phyloP scores from a whole-genome alignment of 2,113 vertebrate species.

The Odocoileus hemionus region DNA sequence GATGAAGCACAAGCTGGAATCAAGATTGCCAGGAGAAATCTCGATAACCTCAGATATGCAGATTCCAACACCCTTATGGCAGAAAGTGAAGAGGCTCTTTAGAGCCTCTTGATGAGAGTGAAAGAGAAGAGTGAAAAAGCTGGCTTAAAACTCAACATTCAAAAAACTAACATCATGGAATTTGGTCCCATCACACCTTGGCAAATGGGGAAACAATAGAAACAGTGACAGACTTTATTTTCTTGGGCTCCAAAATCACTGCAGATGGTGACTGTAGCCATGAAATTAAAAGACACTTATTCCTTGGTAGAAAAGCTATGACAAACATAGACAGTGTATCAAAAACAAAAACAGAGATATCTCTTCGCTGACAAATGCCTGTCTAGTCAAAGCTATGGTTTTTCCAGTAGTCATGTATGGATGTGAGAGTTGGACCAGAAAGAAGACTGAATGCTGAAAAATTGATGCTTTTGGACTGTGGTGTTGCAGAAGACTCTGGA shows the following conservation, averaged over 20 bases:
- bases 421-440: neutral
- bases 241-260: neutral
- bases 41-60: neutral
- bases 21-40: neutral
- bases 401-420: neutral
- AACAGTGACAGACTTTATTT: neutral
- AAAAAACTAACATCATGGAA: neutral
- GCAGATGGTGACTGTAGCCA: neutral
- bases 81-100: neutral
- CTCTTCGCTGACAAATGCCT: neutral
- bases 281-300: neutral
- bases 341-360: neutral
- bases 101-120: neutral
- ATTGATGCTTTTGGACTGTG: neutral
- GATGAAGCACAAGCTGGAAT: neutral
- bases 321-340: neutral
- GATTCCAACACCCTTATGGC: neutral
- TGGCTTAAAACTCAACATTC: neutral
- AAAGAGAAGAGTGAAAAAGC: neutral
- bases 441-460: neutral
- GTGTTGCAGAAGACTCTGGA: neutral
- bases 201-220: neutral
- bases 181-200: neutral
- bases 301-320: neutral
- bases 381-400: neutral